These are phyloP conservation scores for Petrocephalus zakoni DNA, from an alignment of 2,113 vertebrate genomes.

Conservation along the genomic window DNA sequence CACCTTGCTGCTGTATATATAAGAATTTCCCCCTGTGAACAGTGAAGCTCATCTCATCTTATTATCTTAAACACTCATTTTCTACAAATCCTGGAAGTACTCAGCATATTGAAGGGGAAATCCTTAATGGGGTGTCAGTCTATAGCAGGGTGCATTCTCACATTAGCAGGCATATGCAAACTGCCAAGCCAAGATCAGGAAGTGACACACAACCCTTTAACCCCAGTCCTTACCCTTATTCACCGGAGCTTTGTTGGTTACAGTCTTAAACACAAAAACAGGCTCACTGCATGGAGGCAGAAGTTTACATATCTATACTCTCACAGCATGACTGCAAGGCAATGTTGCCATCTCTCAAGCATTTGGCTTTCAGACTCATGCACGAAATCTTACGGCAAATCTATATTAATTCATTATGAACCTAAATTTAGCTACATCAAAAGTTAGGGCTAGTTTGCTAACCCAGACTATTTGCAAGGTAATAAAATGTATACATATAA, in stretches of 20 bases:
- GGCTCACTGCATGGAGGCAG: neutral
- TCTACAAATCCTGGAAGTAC: neutral
- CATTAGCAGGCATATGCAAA: neutral
- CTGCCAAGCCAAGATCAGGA: neutral
- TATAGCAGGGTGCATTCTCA: neutral
- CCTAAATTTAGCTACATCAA: neutral
- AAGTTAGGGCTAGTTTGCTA: neutral
- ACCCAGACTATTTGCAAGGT: neutral
- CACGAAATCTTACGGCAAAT: neutral
- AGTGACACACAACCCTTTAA: neutral
- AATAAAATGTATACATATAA: neutral
- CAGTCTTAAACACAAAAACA: neutral
- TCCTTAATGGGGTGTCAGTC: neutral
- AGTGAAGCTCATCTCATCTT: neutral
- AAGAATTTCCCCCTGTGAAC: neutral
- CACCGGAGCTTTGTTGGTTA: neutral
- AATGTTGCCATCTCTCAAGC: too few relatives aligned
- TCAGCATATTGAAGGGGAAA: neutral
- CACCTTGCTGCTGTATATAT: too few relatives aligned
- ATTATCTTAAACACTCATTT: neutral
- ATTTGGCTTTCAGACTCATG: neutral
- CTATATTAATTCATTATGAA: neutral
- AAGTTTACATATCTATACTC: neutral
- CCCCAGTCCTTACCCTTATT: too few relatives aligned
- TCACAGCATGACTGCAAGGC: neutral